Evolutionary conservation across 2,113 vertebrate species (phyloP), one percentile per base, ranked within the genome.

Genomic region (Antigone vipio): DNA sequence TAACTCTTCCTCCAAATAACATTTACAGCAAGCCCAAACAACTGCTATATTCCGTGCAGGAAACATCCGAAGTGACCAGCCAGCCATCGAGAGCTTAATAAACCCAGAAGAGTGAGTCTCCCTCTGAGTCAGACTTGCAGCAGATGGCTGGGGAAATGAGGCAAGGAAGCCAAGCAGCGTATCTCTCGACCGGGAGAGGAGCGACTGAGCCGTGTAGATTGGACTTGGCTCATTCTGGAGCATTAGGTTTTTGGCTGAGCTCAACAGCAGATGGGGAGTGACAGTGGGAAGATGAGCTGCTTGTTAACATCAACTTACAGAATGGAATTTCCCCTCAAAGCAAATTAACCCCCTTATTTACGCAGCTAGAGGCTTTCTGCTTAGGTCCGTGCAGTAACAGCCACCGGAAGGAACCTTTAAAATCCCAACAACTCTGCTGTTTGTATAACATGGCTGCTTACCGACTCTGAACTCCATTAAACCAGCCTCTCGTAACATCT

Each of bases 401-500:
- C 32, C 56, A 4, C 66, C 3, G 5, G 83, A 89, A 91, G 91
- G 95, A 88, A 67, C 74, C 91, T 91, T 83, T 85, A 55, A 80
- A 83, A n/a, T 19, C 74, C 72, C 83, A 45, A 2, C 83, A 49
- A 10, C 74, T 58, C 69, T 27, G 71, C 35, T 96, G 64, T 15
- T n/a, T 62, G 89, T 89, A 9, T n/a, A 27, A 44, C 86, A 34
- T 5, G 85, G 84, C 96, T 81, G 91, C 75, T 80, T 49, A 52
- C 73, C 53, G 76, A 68, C 96, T 97, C 85, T 45, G 83, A 30
- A 24, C 92, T 85, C 76, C 18, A 40, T 82, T 94, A 92, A 97
- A 96, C 55, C 93, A 89, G 87, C 79, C 89, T 89, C 95, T 50
- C 38, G 8, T 71, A 96, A 97, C 98, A 98, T 97, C 97, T 97